phyloP scores from a whole-genome alignment of 1,140 invertebrate species.

The Bombus sylvicola region DNA sequence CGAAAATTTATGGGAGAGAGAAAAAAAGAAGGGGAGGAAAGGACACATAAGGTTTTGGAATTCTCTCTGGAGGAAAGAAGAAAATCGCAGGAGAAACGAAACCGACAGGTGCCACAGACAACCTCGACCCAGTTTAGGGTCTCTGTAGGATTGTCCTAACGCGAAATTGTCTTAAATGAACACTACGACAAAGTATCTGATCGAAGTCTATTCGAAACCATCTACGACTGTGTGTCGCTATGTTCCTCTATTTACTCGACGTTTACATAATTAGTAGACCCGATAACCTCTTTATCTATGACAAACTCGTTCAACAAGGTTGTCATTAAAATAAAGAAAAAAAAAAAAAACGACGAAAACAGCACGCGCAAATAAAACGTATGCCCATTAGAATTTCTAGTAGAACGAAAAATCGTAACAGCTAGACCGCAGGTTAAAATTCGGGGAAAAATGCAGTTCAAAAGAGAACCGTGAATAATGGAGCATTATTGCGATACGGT shows the following conservation, averaged over 20 bases:
- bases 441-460: not conserved
- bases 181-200: too few relatives aligned
- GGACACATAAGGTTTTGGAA: not conserved
- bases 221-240: not conserved
- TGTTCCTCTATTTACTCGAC: not conserved
- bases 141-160: not conserved
- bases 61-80: too few relatives aligned
- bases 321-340: not conserved
- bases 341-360: not conserved
- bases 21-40: not conserved
- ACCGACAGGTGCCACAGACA: constrained; percentile 8
- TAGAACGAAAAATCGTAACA: not conserved
- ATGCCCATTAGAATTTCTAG: not conserved
- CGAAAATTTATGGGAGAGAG: too few relatives aligned
- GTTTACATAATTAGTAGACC: not conserved
- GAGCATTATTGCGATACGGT: not conserved
- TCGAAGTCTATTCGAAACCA: not conserved
- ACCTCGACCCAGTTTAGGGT: not conserved
- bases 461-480: constrained; percentile 14
- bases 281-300: not conserved
- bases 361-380: not conserved
- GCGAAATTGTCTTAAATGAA: constrained; percentile 8
- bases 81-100: not conserved
- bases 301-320: not conserved
- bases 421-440: not conserved